A percentile compares a stretch with the other conserved stretches of the same genome.
Evolutionary conservation across 1,140 invertebrate species (phyloP).

Genomic region (Venustaconcha ellipsiformis): DNA sequence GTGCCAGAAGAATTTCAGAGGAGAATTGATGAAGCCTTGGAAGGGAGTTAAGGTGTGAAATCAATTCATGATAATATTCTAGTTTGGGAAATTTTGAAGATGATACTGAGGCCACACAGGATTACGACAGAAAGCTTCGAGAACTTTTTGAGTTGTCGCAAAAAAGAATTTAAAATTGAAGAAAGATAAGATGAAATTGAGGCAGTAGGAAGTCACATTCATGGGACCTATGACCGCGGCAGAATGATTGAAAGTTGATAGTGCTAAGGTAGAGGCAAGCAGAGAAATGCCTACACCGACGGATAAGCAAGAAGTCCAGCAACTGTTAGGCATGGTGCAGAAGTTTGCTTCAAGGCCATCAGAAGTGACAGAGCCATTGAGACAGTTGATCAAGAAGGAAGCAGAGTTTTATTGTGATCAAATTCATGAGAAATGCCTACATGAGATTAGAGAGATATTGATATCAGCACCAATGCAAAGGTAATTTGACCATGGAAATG

Average conservation of each 20-base stretch:
- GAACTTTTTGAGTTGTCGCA: slow-evolving; percentile 16
- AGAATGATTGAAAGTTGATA: slow-evolving; percentile 39
- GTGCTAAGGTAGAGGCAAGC: slow-evolving; percentile 60
- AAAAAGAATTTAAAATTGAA: slow-evolving; percentile 63
- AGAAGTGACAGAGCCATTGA: no score
- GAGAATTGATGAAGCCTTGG: no score
- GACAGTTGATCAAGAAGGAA: no score
- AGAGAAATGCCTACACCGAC: slow-evolving; percentile 31
- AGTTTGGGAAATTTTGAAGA: slow-evolving; percentile 30
- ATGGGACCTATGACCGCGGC: neutral
- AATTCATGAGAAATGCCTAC: slow-evolving; percentile 69
- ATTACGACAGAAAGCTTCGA: slow-evolving; percentile 31
- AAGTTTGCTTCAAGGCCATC: slow-evolving; percentile 33
- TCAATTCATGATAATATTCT: no score
- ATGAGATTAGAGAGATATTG: no score
- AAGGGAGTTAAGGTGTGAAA: no score
- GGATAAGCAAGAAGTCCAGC: slow-evolving; percentile 32
- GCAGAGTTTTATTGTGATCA: no score
- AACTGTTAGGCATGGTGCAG: slow-evolving; percentile 45
- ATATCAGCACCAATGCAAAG: no score
- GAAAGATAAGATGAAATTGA: slow-evolving; percentile 55
- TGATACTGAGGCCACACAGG: slow-evolving; percentile 44
- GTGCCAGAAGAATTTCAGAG: no score
- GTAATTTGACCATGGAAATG: no score
- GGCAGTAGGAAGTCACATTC: slow-evolving; percentile 39